Base-by-base conservation (phyloP, 2,797 vertebrate genomes). In the Sebastes umbrosus region DNA sequence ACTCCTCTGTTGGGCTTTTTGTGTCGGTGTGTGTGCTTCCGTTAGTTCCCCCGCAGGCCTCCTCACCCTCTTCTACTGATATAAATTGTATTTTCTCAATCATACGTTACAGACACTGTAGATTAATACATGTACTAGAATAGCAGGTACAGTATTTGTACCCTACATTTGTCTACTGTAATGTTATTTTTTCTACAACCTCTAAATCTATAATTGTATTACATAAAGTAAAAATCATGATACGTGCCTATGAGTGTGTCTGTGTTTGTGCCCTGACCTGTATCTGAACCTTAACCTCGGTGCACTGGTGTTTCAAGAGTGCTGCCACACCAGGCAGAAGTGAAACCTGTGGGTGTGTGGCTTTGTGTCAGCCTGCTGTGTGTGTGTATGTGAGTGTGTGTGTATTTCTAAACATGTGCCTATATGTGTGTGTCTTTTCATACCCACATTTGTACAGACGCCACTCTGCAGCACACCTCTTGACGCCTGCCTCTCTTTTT, bases 281-380 rank as follows among this genome's bases (percentile, higher is more conserved):
- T 66, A 3, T 29, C 25, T 96, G 96, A 96, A 95, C 96, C 91
- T 78, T 94, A 83, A 95, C 92, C 93, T 91, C 8, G 9, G 89
- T 92, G 85, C 87, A 88, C 73, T 91, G 83, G 82, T 89, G 92
- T 95, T 94, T 93, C 89, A 89, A 91, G 90, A 92, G 79, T 78
- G 83, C 94, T 95, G 95, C 94, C 96, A 95, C 94, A 94, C 92
- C 78, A 95, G 88, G 93, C 94, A 96, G 95, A 96, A 96, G 93
- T 96, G 96, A 96, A 96, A 96, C 95, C 84, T 94, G 93, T 94
- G 93, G 91, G 88, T 92, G 93, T 94, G 94, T 80, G 94, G 89
- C 78, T 93, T 91, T 92, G 70, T 88, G 91, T 88, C 85, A 86
- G 92, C 93, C 88, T 93, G 89, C 87, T 84, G 77, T 83, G 79